A percentile compares a stretch with the other conserved stretches of the same genome.
These are phyloP conservation scores for Cyclura pinguis DNA, from an alignment of 2,797 vertebrate species.

Conservation along the genomic window DNA sequence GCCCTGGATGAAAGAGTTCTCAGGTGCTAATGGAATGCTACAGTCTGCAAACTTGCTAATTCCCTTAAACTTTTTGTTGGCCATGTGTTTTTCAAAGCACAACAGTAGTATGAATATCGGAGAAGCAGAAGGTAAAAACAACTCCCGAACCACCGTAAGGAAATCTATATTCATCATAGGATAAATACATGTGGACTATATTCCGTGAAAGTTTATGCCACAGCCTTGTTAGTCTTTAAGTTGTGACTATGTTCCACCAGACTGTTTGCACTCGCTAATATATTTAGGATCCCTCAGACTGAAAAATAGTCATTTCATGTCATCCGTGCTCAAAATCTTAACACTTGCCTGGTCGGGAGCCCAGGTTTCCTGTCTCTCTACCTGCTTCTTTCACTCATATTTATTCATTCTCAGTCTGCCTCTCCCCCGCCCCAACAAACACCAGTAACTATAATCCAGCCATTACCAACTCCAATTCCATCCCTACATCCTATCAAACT, in stretches of 20 bases:
- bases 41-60: constrained; percentile 52
- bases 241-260: too few relatives aligned
- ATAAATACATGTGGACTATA: not conserved
- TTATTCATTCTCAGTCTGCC: too few relatives aligned
- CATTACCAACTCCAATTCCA: too few relatives aligned
- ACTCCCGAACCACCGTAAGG: not conserved
- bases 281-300: not conserved
- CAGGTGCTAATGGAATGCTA: constrained; percentile 42
- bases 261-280: not conserved
- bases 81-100: constrained; percentile 17
- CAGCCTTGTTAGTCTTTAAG: too few relatives aligned
- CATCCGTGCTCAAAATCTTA: not conserved
- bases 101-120: constrained; percentile 30
- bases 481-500: too few relatives aligned
- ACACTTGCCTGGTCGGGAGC: not conserved
- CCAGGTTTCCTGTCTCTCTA: not conserved
- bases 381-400: not conserved
- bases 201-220: too few relatives aligned
- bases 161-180: not conserved
- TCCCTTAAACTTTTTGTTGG: constrained; percentile 17
- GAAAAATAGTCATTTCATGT: not conserved
- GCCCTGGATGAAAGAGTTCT: not conserved
- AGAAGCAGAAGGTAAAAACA: not conserved
- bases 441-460: too few relatives aligned
- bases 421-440: too few relatives aligned